Base-by-base conservation (phyloP, 2,113 vertebrate genomes). In the Aegotheles bennettii region DNA sequence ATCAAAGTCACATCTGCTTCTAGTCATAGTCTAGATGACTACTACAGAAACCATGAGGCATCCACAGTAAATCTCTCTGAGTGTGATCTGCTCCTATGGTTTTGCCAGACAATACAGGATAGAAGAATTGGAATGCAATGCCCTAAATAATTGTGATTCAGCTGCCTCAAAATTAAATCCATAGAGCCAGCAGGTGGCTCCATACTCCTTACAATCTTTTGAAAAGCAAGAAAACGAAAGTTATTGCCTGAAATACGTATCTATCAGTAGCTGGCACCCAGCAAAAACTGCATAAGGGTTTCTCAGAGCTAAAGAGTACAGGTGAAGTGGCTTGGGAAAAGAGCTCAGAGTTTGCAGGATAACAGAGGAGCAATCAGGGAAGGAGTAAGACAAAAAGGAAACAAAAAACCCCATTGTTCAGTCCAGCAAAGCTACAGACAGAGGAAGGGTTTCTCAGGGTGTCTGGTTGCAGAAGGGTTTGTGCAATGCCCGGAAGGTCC, bases 121-220 rank as follows among this genome's bases (percentile, higher is more conserved):
- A 38, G 18, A 85, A 84, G 31, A 68, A 63, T 2, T 36, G 17
- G 70, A 61, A 48, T 36, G 48, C 10, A 20, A 5, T 10, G 8
- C 16, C 8, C 18, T 10, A 26, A 7, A 2, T 70, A 40, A 57
- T 18, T 31, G n/a, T 53, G 78, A 11, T 51, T 64, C 65, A 40
- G 7, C 38, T 93, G 57, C 26, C 38, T 73, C 33, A 11, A 8
- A 47, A 67, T 17, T 6, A 42, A 91, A 74, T n/a, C 63, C 40
- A 2, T 8, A 14, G 21, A 67, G 51, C 96, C 96, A 96, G 79
- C 51, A 96, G 95, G 60, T 96, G 96, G 95, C 96, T 60, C 88
- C 56, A 75, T 16, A 70, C 71, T 56, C 92, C 88, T 65, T 74
- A 42, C 9, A 33, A 94, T 45, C n/a, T 25, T 21, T 29, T 48